phyloP scores from a whole-genome alignment of 2,888 invertebrate genomes.

The Ornithoptera priamus region DNA sequence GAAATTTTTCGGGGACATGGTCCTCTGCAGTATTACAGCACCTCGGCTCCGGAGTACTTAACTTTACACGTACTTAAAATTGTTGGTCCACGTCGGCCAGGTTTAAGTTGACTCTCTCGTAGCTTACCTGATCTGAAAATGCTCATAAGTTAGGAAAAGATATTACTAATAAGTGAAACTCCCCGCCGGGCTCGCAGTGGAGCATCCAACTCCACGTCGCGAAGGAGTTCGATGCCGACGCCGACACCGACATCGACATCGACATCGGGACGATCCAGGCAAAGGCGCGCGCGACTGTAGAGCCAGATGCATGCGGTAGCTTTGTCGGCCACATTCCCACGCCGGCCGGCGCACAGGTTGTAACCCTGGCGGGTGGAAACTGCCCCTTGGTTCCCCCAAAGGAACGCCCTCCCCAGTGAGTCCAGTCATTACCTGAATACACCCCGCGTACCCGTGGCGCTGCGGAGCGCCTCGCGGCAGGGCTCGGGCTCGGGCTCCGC shows the following conservation, averaged over 20 bases:
- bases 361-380: no score
- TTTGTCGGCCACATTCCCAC: conserved; percentile 61
- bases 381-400: no score
- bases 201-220: no score
- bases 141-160: conserved; percentile 8
- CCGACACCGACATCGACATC: no score
- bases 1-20: conserved; percentile 54
- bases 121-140: not conserved
- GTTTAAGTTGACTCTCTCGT: not conserved
- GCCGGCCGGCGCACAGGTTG: conserved; percentile 52
- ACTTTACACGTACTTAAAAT: conserved; percentile 24
- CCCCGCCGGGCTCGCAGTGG: no score
- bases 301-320: conserved; percentile 74
- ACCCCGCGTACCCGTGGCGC: no score
- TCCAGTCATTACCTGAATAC: no score
- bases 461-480: no score
- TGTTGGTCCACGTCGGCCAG: not conserved
- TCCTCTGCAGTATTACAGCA: conserved; percentile 42
- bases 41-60: conserved; percentile 20
- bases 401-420: no score
- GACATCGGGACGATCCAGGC: conserved; percentile 39
- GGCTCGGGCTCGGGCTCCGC: no score
- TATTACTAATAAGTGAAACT: not conserved
- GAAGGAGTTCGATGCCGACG: no score
- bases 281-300: conserved; percentile 57